phyloP scores from a whole-genome alignment of 1,140 invertebrate genomes.

The Bacillus rossius region DNA sequence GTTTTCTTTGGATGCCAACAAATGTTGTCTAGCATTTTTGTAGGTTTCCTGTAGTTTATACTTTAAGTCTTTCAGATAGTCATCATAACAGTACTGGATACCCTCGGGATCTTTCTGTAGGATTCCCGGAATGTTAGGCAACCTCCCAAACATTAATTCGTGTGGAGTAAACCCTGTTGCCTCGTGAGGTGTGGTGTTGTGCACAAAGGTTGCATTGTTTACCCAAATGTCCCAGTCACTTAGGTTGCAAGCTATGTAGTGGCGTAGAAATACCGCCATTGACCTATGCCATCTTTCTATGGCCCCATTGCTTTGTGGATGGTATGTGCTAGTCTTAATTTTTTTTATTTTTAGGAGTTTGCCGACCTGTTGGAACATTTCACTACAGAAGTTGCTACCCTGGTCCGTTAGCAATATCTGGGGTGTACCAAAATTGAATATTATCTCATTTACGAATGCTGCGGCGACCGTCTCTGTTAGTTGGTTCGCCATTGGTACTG shows the following conservation, averaged over 20 bases:
- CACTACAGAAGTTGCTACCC: constrained; percentile 27
- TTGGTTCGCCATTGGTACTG: constrained; percentile 23
- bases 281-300: constrained; percentile 26
- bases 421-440: constrained; percentile 31
- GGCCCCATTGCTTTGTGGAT: constrained; percentile 26
- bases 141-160: constrained; percentile 29
- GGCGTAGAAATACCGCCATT: constrained; percentile 26
- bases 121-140: constrained; percentile 21
- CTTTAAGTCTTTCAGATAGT: too few species aligned
- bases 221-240: constrained; percentile 32
- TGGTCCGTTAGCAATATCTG: constrained; percentile 31
- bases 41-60: too few species aligned
- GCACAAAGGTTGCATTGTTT: constrained; percentile 14
- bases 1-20: too few species aligned
- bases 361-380: constrained; percentile 26
- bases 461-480: constrained; percentile 27
- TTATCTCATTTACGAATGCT: constrained; percentile 26
- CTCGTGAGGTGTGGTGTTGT: constrained; percentile 31
- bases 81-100: neutral
- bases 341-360: constrained; percentile 29
- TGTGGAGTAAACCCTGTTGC: constrained; percentile 30
- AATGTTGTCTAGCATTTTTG: too few species aligned
- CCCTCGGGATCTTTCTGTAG: neutral
- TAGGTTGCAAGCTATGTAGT: constrained; percentile 22
- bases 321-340: constrained; percentile 24